phyloP scores from a whole-genome alignment of 2,888 invertebrate genomes.

The Halictus ligatus region DNA sequence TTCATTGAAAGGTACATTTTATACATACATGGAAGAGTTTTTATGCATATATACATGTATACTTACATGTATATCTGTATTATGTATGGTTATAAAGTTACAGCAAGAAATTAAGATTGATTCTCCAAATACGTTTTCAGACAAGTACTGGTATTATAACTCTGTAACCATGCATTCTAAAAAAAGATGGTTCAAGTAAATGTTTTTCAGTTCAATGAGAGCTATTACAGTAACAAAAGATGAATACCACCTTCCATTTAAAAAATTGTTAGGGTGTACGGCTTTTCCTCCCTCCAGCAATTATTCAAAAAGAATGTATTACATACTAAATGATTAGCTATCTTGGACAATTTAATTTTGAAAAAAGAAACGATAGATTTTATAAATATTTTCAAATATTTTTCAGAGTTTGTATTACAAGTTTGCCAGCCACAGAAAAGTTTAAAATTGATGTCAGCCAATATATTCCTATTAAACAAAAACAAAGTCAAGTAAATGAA shows the following conservation, averaged over 20 bases:
- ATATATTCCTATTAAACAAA: slow-evolving; percentile 66
- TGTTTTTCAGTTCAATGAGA: too few relatives aligned
- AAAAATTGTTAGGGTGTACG: too few relatives aligned
- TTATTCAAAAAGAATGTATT: too few relatives aligned
- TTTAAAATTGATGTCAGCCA: slow-evolving; percentile 88
- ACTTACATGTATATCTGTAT: not conserved
- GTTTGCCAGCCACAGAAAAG: slow-evolving; percentile 88
- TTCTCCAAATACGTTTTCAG: not conserved
- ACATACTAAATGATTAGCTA: too few relatives aligned
- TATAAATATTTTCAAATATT: not conserved
- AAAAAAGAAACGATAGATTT: not conserved
- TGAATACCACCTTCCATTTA: too few relatives aligned
- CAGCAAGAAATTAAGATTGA: not conserved
- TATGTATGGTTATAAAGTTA: not conserved
- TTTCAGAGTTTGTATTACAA: slow-evolving; percentile 87
- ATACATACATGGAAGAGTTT: not conserved
- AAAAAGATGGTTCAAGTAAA: too few relatives aligned
- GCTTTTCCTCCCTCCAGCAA: too few relatives aligned
- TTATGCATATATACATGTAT: not conserved
- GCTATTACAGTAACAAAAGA: too few relatives aligned
- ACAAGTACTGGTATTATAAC: not conserved
- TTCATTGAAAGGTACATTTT: slow-evolving; percentile 88
- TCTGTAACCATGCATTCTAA: not conserved
- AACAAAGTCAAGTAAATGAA: slow-evolving; percentile 73
- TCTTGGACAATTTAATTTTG: too few relatives aligned